Base-by-base conservation (phyloP, 2,113 vertebrate genomes). In the Nestor notabilis region DNA sequence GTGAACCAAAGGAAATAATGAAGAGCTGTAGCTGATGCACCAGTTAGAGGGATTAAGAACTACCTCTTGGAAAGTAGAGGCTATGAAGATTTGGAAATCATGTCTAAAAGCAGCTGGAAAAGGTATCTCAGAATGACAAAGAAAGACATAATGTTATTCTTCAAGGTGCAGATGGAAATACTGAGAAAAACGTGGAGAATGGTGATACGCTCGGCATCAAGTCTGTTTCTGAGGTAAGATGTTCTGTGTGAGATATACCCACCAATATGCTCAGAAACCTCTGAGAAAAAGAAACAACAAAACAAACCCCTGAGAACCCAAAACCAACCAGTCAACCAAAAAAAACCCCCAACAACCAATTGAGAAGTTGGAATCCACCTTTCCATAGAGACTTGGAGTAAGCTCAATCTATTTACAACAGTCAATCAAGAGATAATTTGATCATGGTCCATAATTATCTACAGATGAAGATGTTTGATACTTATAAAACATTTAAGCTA, bases 131-230 rank as follows among this genome's bases (percentile, higher is more conserved):
- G 39, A 69, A 66, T 56, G 25, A 46, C 31, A 72, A 81, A 35
- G 5, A 77, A 7, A 81, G 18, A 69, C 28, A 12, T 29, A 43
- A 39, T 12, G 13, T 47, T 16, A 56, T 44, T 76, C 65, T 85
- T 89, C 35, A 60, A 66, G 33, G 10, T 52, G 19, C 56, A 83
- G 56, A 68, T 25, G 27, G 20, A 82, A 75, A 64, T 56, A 37
- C 17, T 44, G 33, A 52, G 56, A 8, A 49, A 79, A 85, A 56
- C 3, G 2, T 61, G 27, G 27, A 63, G 7, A 10, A 11, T 61
- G 19, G 20, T 13, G 19, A 71, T 61, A 52, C 3, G 6, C 0
- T 0, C 56, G 41, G 20, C 19, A 80, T 61, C 24, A 53, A 55
- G 68, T 47, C 29, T 64, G 0, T 55, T 83, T 90, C 63, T 68